Base-by-base conservation (phyloP, 1,140 invertebrate genomes). In the Drosophila ironensis region DNA sequence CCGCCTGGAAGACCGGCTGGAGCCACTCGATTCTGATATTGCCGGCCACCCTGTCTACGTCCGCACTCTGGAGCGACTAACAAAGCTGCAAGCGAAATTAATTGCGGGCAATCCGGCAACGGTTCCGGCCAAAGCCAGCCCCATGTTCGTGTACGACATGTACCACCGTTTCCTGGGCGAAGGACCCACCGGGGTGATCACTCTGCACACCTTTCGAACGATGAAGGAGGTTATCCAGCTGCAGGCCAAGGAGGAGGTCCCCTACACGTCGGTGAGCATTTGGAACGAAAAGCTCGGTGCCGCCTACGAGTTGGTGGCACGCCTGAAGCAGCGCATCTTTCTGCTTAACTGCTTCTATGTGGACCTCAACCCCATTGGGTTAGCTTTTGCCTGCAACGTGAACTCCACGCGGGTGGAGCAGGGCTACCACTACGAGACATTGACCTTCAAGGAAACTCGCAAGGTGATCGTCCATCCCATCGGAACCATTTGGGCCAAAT, bases 141-240 rank as follows among this genome's bases (percentile, higher is more conserved):
- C 82, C 16, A 46, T 63, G 7, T 12, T 89, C 8, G 87, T 89
- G 0, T 72, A 42, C 16, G 88, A 89, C 28, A 24, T 89, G 1
- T 45, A 51, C 3, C 82, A 89, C 6, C 76, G 60, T 1, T 74
- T 72, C 24, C 38, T 89, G 6, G 69, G 76, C 11, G 28, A 47
- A 2, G 72, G 71, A 6, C 72, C 82, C 0, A 72, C 70, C 0
- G 87, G 84, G 0, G 45, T 86, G n/a, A 60, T 81, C n/a, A 88
- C 76, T 1, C 30, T 89, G 16, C 76, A 89, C 48, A 88, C 81
- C 0, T 89, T 89, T 38, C 86, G 88, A 4, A 89, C 88, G 2
- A 35, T 81, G 44, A 88, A 82, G 22, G 88, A 89, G 11, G 70
- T 72, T 11, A 68, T 82, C 3, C 4, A 40, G 4, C 44, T 89